phyloP scores from a whole-genome alignment of 2,888 invertebrate species.

The Meta bourneti region DNA sequence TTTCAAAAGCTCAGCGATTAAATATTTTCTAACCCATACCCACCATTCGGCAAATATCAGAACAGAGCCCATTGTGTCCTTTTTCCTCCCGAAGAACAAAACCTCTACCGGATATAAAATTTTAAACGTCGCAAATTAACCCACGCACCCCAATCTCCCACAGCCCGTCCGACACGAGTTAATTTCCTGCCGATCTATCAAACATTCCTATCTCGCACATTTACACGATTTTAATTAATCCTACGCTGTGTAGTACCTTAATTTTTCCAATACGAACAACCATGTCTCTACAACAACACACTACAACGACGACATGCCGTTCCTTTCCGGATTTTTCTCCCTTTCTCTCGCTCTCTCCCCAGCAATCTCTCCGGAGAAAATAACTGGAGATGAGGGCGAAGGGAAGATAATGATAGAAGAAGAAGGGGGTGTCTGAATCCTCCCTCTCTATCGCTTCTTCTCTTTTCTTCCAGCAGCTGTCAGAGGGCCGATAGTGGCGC shows the following conservation, averaged over 20 bases:
- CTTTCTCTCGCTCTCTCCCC: constrained; percentile 1
- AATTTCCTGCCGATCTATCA: constrained; percentile 68
- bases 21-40: not conserved
- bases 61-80: not conserved
- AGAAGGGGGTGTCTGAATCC: constrained; percentile 34
- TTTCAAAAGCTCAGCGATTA: not conserved
- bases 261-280: constrained; percentile 74
- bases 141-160: not conserved
- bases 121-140: not conserved
- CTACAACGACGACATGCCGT: constrained; percentile 45
- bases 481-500: constrained; percentile 69
- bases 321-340: constrained; percentile 61
- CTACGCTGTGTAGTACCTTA: constrained; percentile 71
- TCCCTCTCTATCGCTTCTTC: constrained; percentile 6
- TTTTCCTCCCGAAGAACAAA: not conserved
- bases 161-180: constrained; percentile 42
- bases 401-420: constrained; percentile 64
- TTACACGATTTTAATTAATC: constrained; percentile 76
- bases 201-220: constrained; percentile 71
- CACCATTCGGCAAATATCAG: not conserved
- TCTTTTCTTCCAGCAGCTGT: constrained; percentile 63
- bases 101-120: not conserved
- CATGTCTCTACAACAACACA: constrained; percentile 71
- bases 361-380: constrained; percentile 58
- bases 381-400: constrained; percentile 47